A percentile compares a stretch with the other conserved stretches of the same genome.
These are phyloP conservation scores for Notarius lentiginosus DNA, from an alignment of 2,113 vertebrate species.

Conservation along the genomic window DNA sequence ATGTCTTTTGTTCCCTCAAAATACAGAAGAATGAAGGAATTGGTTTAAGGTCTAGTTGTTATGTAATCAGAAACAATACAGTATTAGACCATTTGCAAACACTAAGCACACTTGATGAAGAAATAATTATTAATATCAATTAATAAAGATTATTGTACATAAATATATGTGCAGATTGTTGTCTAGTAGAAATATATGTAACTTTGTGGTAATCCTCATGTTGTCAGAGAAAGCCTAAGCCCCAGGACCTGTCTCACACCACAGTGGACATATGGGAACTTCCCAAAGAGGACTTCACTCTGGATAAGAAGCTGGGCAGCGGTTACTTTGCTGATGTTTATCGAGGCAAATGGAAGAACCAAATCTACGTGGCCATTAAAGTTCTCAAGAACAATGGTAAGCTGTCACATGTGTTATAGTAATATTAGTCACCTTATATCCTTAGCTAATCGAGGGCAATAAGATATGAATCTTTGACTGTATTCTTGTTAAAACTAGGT, in stretches of 20 bases:
- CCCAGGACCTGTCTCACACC: slow-evolving; percentile 56
- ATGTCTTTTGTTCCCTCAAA: neutral
- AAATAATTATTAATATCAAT: neutral
- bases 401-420: slow-evolving; percentile 12
- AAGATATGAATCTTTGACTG: neutral
- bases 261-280: slow-evolving; percentile 77
- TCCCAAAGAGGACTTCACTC: slow-evolving; percentile 74
- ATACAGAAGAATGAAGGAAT: slow-evolving; percentile 8
- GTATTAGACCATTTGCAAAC: neutral
- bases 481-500: neutral
- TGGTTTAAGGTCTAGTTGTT: neutral
- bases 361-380: slow-evolving; percentile 80
- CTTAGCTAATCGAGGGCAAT: neutral
- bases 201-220: neutral
- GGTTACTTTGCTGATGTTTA: slow-evolving; percentile 80
- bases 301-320: slow-evolving; percentile 71
- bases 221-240: slow-evolving; percentile 63
- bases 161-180: neutral
- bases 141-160: neutral
- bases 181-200: neutral
- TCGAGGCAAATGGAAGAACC: slow-evolving; percentile 76
- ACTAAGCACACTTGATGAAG: neutral
- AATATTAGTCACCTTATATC: neutral
- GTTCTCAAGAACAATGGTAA: slow-evolving; percentile 73
- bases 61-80: neutral